These are phyloP conservation scores for Ambastaia sidthimunki DNA, from an alignment of 2,797 vertebrate genomes.

Conservation along the genomic window DNA sequence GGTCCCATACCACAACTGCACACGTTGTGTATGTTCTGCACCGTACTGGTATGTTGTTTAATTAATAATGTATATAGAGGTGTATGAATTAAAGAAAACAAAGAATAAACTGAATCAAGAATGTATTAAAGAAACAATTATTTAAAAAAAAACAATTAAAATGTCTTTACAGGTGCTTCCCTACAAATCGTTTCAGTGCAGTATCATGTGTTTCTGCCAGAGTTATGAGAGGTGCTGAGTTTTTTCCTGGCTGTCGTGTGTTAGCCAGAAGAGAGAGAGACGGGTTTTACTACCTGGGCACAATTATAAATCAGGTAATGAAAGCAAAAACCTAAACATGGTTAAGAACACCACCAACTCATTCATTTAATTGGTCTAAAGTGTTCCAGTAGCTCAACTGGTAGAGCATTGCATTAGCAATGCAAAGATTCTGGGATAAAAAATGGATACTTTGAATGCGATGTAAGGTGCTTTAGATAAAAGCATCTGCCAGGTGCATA, in stretches of 20 bases:
- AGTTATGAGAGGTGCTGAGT: conserved; percentile 40
- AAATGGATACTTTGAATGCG: too few species aligned
- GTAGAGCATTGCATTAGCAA: too few species aligned
- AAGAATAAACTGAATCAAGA: too few species aligned
- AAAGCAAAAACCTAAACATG: conserved; percentile 61
- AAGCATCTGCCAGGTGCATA: too few species aligned
- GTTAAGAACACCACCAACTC: too few species aligned
- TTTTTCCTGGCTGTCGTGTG: conserved; percentile 71
- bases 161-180: conserved; percentile 69
- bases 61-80: neutral
- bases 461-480: too few species aligned
- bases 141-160: too few species aligned
- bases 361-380: too few species aligned
- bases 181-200: conserved; percentile 55
- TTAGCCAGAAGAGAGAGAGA: conserved; percentile 81
- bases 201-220: conserved; percentile 50
- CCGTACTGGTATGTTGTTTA: conserved; percentile 47
- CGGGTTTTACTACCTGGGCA: conserved; percentile 82
- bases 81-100: neutral
- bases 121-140: too few species aligned
- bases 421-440: too few species aligned
- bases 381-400: too few species aligned
- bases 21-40: conserved; percentile 6
- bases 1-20: conserved; percentile 13
- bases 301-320: conserved; percentile 78